A percentile compares a stretch with the other conserved stretches of the same genome.
Evolutionary conservation across 2,113 vertebrate genomes (phyloP).

Genomic region (Nibea albiflora): DNA sequence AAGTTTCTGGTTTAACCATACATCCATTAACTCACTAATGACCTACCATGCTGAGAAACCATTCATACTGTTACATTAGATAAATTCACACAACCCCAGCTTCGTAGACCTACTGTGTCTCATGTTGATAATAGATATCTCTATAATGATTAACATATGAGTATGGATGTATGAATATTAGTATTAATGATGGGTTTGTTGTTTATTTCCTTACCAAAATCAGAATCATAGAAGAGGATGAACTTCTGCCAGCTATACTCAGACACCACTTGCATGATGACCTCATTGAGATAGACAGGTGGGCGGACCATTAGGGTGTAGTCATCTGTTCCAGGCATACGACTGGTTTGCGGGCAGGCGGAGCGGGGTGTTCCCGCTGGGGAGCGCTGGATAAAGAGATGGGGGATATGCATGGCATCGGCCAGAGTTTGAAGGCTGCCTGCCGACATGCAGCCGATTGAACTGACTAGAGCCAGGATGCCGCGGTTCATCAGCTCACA

Average conservation of each 20-base stretch:
- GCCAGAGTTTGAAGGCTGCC: slow-evolving; percentile 94
- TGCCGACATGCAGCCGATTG: slow-evolving; percentile 96
- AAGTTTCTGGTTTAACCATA: slow-evolving; percentile 6
- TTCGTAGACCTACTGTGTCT: slow-evolving; percentile 10
- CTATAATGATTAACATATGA: background rate
- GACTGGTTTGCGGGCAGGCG: slow-evolving; percentile 89
- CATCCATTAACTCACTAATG: slow-evolving; percentile 38
- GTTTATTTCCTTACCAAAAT: slow-evolving; percentile 88
- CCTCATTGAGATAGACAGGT: slow-evolving; percentile 95
- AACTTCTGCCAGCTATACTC: slow-evolving; percentile 99
- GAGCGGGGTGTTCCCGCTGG: slow-evolving; percentile 91
- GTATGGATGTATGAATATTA: background rate
- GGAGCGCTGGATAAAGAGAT: slow-evolving; percentile 96
- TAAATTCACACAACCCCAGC: slow-evolving; percentile 20
- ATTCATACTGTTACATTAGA: slow-evolving; percentile 17
- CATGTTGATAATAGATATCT: background rate
- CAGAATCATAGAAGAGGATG: slow-evolving; percentile 96
- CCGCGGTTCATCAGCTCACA: slow-evolving; percentile 99
- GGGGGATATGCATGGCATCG: slow-evolving; percentile 98
- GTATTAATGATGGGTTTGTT: background rate
- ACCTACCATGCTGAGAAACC: slow-evolving; percentile 22
- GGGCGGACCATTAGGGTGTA: slow-evolving; percentile 98
- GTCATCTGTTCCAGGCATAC: slow-evolving; percentile 88
- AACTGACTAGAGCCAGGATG: slow-evolving; percentile 97
- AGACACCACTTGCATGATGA: slow-evolving; percentile 94